Base-by-base conservation (phyloP, 2,797 vertebrate genomes). In the Falco berigora region DNA sequence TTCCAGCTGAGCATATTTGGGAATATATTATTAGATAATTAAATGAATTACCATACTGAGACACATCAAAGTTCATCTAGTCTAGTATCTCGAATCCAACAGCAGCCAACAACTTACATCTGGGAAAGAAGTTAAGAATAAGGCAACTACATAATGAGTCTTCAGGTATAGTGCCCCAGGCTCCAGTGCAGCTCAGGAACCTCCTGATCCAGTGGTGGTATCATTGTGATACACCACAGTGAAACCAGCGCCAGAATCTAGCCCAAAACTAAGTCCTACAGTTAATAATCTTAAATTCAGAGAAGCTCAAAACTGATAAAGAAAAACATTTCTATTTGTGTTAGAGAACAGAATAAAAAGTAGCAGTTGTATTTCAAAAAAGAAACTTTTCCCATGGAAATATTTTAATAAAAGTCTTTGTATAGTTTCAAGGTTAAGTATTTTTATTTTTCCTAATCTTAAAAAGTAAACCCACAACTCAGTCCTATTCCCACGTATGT, bases 311-410 rank as follows among this genome's bases (percentile, higher is more conserved):
- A 71, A 24, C 3, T 18, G 20, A 12, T 21, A 40, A 53, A 67
- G 7, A 14, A 27, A 59, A 22, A 7, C 14, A n/a, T 8, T 19
- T 56, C 4, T 12, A 30, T 0, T 0, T 7, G 3, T 8, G 3
- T 69, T 83, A 83, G 9, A 36, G 21, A 75, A 56, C 2, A 12
- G 10, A 53, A n/a, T 22, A 56, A 78, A 49, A 42, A 34, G 3
- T 7, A 74, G 4, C 14, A 63, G 24, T 10, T 28, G 5, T 20
- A n/a, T 32, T 53, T n/a, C 15, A 23, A 86, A 68, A 58, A 5
- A 25, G 21, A 16, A 17, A 56, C 4, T n/a, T 75, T 9, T 77
- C 53, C 21, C 23, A 50, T 7, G 1, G 4, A 62, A 74, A 1
- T 19, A 5, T 27, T 66, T 42, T 21, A 52, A 25, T 21, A 34